Evolutionary conservation across 2,888 invertebrate species (phyloP).

Genomic region (Nematopogon swammerdamellus): DNA sequence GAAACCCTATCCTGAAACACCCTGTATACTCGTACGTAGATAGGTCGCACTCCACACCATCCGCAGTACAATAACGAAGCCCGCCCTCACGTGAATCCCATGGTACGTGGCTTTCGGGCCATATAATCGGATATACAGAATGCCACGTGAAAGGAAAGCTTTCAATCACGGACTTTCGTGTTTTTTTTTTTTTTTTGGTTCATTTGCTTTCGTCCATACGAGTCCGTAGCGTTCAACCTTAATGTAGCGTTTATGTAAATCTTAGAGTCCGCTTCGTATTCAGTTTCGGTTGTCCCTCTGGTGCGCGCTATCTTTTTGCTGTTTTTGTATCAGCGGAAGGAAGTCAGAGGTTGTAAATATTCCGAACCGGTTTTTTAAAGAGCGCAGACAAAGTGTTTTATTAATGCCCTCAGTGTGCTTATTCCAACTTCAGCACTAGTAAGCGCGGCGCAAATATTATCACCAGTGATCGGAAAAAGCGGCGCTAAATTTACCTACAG

Average conservation of each 20-base stretch:
- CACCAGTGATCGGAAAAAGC: too few relatives aligned
- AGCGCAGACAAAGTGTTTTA: not conserved
- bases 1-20: too few relatives aligned
- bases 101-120: not conserved
- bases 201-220: constrained; percentile 36
- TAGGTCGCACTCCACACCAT: not conserved
- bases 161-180: constrained; percentile 32
- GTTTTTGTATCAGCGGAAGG: constrained; percentile 31
- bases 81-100: not conserved
- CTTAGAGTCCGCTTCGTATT: constrained; percentile 17
- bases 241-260: constrained; percentile 53
- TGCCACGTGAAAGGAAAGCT: constrained; percentile 31
- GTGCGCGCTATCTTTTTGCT: constrained; percentile 33
- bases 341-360: constrained; percentile 2
- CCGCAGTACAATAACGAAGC: not conserved
- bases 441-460: too few relatives aligned
- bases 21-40: too few relatives aligned
- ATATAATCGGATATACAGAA: not conserved
- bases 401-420: not conserved
- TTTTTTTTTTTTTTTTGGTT: constrained; percentile 38
- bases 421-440: too few relatives aligned
- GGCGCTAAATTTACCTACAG: too few relatives aligned
- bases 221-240: constrained; percentile 16
- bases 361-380: not conserved
- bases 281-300: constrained; percentile 48